phyloP scores from a whole-genome alignment of 2,797 vertebrate species.

The Scarus forsteni region DNA sequence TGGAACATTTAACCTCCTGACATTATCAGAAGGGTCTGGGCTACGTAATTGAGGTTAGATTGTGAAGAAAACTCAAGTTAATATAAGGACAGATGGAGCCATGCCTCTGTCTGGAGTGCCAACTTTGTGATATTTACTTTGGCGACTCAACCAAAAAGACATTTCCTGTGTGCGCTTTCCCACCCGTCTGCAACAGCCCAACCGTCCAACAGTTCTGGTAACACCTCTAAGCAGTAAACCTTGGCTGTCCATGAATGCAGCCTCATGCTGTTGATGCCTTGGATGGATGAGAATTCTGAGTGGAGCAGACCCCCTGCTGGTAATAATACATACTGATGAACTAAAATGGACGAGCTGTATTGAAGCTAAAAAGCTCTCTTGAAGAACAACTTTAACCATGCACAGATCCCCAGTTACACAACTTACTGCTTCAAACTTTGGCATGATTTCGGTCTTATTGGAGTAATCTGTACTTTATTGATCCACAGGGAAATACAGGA shows the following conservation, averaged over 20 bases:
- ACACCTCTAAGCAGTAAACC: slow-evolving; percentile 15
- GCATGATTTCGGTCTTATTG: not conserved
- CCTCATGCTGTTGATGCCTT: slow-evolving; percentile 9
- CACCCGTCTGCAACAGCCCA: slow-evolving; percentile 42
- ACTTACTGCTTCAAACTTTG: not conserved
- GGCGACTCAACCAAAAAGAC: slow-evolving; percentile 60
- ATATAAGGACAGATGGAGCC: slow-evolving; percentile 39
- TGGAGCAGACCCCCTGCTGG: not conserved
- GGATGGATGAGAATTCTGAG: slow-evolving; percentile 13
- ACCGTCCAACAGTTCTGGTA: slow-evolving; percentile 21
- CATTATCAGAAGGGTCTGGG: slow-evolving; percentile 20
- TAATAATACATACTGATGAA: not conserved
- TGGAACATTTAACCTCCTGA: not conserved
- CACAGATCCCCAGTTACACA: not conserved
- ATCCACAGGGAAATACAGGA: not conserved
- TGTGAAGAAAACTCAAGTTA: slow-evolving; percentile 31
- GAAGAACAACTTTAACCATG: too few species aligned
- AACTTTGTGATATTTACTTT: slow-evolving; percentile 66
- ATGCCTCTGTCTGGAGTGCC: slow-evolving; percentile 32
- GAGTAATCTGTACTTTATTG: not conserved
- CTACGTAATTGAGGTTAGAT: slow-evolving; percentile 5
- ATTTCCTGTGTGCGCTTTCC: slow-evolving; percentile 67
- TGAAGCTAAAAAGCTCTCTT: too few species aligned
- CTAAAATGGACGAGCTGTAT: too few species aligned
- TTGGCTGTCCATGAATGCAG: slow-evolving; percentile 21